Percentiles rank a stretch among this genome's conserved stretches.
These are phyloP conservation scores for Pandemis corylana DNA, from an alignment of 2,888 invertebrate species.

Conservation along the genomic window DNA sequence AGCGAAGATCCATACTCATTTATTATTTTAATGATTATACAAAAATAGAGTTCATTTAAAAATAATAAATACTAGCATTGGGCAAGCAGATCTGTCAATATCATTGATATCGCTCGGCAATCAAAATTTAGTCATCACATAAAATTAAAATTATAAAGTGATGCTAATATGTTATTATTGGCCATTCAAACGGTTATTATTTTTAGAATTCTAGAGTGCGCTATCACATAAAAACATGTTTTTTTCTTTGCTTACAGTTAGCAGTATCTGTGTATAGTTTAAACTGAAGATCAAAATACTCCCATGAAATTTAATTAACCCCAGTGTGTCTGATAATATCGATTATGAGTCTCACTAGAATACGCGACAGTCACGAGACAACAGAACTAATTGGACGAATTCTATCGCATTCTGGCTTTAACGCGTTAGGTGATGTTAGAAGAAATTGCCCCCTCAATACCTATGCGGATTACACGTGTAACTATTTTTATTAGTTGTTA, in stretches of 20 bases:
- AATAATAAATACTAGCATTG: too few relatives aligned
- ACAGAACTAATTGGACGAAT: slow-evolving; percentile 10
- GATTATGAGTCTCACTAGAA: slow-evolving; percentile 16
- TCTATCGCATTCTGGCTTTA: slow-evolving; percentile 17
- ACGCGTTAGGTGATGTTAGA: not conserved
- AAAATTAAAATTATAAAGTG: too few relatives aligned
- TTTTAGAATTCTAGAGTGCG: too few relatives aligned
- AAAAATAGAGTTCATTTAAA: too few relatives aligned
- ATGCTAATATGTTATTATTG: too few relatives aligned
- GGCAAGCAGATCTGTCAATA: too few relatives aligned
- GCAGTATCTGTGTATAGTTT: not conserved
- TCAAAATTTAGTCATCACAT: too few relatives aligned
- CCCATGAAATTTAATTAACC: slow-evolving; percentile 5
- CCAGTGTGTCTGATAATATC: not conserved
- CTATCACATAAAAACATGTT: too few relatives aligned
- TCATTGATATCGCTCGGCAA: too few relatives aligned
- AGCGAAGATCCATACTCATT: too few relatives aligned
- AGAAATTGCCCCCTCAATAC: not conserved
- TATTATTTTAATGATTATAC: too few relatives aligned
- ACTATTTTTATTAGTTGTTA: not conserved
- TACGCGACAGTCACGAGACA: slow-evolving; percentile 5
- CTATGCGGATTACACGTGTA: not conserved
- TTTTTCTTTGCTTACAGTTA: not conserved
- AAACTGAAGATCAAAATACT: not conserved
- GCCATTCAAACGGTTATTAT: too few relatives aligned